phyloP scores from a whole-genome alignment of 2,113 vertebrate genomes.

The Muscicapa adusta region DNA sequence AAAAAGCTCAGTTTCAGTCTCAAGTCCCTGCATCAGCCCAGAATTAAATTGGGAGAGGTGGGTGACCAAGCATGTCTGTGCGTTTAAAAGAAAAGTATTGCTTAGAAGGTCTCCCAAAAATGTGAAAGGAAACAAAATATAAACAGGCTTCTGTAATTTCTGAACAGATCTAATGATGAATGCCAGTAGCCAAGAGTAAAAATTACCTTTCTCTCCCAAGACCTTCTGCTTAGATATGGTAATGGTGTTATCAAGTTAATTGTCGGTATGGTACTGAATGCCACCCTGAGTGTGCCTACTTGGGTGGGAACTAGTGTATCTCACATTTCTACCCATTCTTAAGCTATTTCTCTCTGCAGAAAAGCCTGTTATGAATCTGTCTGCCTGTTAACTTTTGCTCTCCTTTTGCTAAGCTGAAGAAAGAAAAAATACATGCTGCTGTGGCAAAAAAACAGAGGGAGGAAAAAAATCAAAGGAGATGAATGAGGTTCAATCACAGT shows the following conservation, averaged over 20 bases:
- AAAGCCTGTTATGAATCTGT: background rate
- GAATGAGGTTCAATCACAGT: background rate
- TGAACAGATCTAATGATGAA: background rate
- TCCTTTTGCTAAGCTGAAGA: background rate
- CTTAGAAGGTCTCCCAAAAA: background rate
- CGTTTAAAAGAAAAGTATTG: background rate
- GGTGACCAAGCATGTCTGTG: background rate
- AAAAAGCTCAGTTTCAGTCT: background rate
- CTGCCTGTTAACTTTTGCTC: background rate
- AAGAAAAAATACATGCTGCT: background rate
- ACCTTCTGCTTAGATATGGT: background rate
- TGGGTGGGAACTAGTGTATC: background rate
- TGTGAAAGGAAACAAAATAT: background rate
- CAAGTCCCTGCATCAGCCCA: background rate
- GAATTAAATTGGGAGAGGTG: background rate
- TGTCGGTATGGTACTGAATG: background rate
- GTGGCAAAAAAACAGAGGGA: background rate
- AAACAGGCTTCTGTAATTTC: background rate
- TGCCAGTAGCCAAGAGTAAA: background rate
- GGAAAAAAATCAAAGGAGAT: background rate
- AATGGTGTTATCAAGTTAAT: background rate
- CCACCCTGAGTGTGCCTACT: background rate
- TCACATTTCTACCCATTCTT: background rate
- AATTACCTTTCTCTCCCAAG: background rate
- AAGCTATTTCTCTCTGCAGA: background rate